These are phyloP conservation scores for Lateolabrax maculatus DNA, from an alignment of 2,797 vertebrate species.

Conservation along the genomic window DNA sequence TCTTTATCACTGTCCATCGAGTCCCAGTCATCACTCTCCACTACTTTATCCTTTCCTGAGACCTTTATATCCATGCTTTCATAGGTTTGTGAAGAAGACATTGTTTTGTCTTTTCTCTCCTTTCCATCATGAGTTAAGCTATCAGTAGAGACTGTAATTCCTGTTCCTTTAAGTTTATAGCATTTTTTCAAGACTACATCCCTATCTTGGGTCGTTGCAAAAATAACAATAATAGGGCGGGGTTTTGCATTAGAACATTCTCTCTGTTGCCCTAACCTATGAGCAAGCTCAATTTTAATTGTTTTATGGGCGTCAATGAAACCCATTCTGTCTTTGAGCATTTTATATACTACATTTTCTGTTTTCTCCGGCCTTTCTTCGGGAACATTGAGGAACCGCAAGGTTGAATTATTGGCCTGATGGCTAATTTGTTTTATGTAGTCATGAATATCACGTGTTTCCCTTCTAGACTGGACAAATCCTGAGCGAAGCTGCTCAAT, in stretches of 20 bases:
- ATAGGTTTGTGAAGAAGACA: conserved; percentile 96
- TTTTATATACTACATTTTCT: conserved; percentile 92
- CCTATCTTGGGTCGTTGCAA: conserved; percentile 94
- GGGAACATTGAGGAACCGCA: conserved; percentile 96
- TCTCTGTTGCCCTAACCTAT: conserved; percentile 95
- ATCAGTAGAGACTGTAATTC: conserved; percentile 96
- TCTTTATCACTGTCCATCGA: conserved; percentile 96
- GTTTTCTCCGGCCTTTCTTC: conserved; percentile 93
- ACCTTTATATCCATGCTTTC: conserved; percentile 98
- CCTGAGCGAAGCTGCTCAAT: conserved; percentile 97
- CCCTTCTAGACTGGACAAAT: conserved; percentile 97
- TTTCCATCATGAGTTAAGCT: conserved; percentile 92
- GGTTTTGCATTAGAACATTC: conserved; percentile 98
- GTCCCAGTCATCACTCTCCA: conserved; percentile 92
- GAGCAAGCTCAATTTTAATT: conserved; percentile 96
- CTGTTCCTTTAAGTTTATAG: conserved; percentile 98
- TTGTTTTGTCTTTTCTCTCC: conserved; percentile 92
- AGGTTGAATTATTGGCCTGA: conserved; percentile 93
- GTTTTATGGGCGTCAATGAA: conserved; percentile 91
- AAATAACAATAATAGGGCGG: conserved; percentile 96
- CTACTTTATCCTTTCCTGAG: conserved; percentile 88
- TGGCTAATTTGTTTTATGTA: conserved; percentile 97
- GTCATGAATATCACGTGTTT: conserved; percentile 97
- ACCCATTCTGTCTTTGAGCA: conserved; percentile 96
- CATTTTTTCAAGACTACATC: conserved; percentile 98